Evolutionary conservation across 2,888 invertebrate species (phyloP).

Genomic region (Meliscaeva auricollis): DNA sequence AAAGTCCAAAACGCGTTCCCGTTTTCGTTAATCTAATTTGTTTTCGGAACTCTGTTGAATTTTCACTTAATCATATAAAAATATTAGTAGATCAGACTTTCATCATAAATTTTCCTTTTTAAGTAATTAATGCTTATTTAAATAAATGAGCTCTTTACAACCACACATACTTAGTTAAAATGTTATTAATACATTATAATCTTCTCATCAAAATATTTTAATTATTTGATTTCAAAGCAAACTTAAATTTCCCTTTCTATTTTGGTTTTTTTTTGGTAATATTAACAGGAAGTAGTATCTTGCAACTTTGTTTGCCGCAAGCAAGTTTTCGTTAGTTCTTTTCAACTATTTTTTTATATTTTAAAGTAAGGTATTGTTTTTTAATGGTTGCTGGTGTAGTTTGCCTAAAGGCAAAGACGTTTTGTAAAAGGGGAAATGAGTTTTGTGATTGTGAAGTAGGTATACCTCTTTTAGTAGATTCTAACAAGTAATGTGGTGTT

Average conservation of each 20-base stretch:
- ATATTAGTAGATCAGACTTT: too few species aligned
- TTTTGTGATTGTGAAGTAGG: conserved; percentile 5
- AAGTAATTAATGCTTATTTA: too few species aligned
- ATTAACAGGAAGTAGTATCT: conserved; percentile 3
- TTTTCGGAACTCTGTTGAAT: too few species aligned
- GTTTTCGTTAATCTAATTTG: too few species aligned
- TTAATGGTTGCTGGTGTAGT: neutral
- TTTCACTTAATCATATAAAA: too few species aligned
- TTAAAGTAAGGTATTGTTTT: neutral
- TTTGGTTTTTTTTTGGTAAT: neutral
- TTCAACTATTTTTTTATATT: neutral
- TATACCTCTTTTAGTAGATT: neutral
- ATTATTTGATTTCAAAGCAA: neutral
- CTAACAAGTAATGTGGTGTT: conserved; percentile 6
- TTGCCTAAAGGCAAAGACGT: conserved; percentile 17
- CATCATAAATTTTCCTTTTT: too few species aligned
- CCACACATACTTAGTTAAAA: too few species aligned
- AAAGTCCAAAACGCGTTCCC: too few species aligned
- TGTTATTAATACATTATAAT: neutral
- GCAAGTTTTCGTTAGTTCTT: conserved; percentile 8
- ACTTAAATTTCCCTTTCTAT: neutral
- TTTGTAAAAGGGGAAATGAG: conserved; percentile 22
- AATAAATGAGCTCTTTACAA: too few species aligned
- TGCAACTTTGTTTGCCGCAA: conserved; percentile 14
- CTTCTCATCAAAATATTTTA: neutral